Conservation (phyloP, 2,888 invertebrate genomes). For the Orchesellides sinensis region DNA sequence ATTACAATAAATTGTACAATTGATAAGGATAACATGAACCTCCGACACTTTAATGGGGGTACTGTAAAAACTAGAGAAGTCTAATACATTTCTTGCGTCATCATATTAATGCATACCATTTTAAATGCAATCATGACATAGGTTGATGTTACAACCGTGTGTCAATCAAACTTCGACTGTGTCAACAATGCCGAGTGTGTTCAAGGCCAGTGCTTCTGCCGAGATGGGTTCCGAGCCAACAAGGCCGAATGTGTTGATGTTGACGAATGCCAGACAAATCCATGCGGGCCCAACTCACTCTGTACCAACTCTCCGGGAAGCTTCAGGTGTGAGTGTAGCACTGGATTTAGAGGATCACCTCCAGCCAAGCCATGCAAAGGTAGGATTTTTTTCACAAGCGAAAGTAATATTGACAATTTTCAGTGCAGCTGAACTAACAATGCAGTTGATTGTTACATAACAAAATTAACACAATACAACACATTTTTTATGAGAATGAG, state of each 20-base stretch:
- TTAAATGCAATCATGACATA: slow-evolving; percentile 75
- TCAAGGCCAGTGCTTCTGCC: slow-evolving; percentile 92
- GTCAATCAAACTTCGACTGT: slow-evolving; percentile 92
- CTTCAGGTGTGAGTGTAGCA: slow-evolving; percentile 88
- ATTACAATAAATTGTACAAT: too few relatives aligned
- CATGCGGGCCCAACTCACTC: slow-evolving; percentile 86
- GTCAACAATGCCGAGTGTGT: slow-evolving; percentile 94
- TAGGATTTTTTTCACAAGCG: too few relatives aligned
- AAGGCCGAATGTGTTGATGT: slow-evolving; percentile 87
- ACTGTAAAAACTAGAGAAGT: too few relatives aligned
- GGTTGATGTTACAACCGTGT: slow-evolving; percentile 91
- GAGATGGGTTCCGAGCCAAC: slow-evolving; percentile 89
- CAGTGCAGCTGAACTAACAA: not conserved
- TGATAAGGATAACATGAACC: too few relatives aligned
- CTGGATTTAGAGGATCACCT: slow-evolving; percentile 89
- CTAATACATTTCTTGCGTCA: too few relatives aligned
- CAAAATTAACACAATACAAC: not conserved
- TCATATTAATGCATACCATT: too few relatives aligned
- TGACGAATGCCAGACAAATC: slow-evolving; percentile 85
- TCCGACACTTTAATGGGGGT: too few relatives aligned
- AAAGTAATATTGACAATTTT: not conserved
- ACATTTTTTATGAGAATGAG: not conserved
- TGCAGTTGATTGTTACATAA: not conserved
- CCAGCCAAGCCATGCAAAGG: slow-evolving; percentile 87
- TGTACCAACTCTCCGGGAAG: slow-evolving; percentile 90